phyloP scores from a whole-genome alignment of 2,797 vertebrate species.

The Megaceryle alcyon region DNA sequence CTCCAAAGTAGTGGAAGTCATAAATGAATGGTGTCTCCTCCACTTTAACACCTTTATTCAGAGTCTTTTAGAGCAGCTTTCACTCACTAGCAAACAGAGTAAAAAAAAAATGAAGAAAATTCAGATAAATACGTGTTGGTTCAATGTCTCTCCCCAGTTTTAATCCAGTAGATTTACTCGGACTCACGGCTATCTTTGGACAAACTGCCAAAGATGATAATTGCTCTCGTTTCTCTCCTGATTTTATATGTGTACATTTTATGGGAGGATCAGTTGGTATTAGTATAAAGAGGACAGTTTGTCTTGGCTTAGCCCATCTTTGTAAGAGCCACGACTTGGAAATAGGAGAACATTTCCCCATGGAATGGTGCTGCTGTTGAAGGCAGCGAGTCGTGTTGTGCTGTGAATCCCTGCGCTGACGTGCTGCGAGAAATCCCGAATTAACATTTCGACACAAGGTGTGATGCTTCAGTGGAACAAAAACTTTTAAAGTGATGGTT shows the following conservation, averaged over 20 bases:
- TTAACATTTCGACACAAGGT: neutral
- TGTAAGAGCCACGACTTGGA: conserved; percentile 1
- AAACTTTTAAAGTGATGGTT: neutral
- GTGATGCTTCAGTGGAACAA: neutral
- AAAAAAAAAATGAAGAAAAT: neutral
- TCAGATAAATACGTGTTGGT: neutral
- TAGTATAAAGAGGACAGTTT: neutral
- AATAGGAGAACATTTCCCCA: conserved; percentile 2
- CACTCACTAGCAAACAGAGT: neutral
- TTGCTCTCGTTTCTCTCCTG: neutral
- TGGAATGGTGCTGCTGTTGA: conserved; percentile 8
- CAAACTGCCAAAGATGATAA: neutral
- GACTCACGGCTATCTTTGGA: neutral
- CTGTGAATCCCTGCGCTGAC: neutral
- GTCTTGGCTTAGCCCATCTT: conserved; percentile 8
- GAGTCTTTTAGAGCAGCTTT: neutral
- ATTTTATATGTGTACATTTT: neutral
- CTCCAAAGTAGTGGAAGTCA: neutral
- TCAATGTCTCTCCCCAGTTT: neutral
- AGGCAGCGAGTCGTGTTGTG: neutral
- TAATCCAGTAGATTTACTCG: neutral
- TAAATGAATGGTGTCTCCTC: neutral
- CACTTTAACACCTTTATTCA: neutral
- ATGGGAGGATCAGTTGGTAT: neutral
- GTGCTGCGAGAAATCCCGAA: conserved; percentile 14